phyloP scores from a whole-genome alignment of 2,888 invertebrate genomes.

The Trichopoda pennipes region DNA sequence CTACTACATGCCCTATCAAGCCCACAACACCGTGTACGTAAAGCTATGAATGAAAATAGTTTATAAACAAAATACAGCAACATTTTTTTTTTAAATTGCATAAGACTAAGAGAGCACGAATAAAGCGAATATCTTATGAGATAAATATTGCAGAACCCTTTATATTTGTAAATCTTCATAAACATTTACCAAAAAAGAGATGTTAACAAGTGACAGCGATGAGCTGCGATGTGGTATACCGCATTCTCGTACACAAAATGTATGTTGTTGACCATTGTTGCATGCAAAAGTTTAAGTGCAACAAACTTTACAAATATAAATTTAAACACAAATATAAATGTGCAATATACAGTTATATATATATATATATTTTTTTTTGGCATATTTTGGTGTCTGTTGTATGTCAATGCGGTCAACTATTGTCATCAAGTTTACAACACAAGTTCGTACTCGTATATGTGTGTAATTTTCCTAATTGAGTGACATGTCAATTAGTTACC shows the following conservation, averaged over 20 bases:
- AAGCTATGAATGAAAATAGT: no score
- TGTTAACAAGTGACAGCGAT: slow-evolving; percentile 66
- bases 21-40: no score
- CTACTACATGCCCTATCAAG: no score
- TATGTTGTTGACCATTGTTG: slow-evolving; percentile 52
- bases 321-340: background rate
- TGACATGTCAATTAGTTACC: slow-evolving; percentile 66
- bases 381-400: slow-evolving; percentile 57
- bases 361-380: slow-evolving; percentile 46
- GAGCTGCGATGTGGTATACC: slow-evolving; percentile 68
- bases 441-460: slow-evolving; percentile 33
- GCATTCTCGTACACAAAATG: slow-evolving; percentile 65
- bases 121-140: no score
- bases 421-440: slow-evolving; percentile 66
- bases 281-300: slow-evolving; percentile 28
- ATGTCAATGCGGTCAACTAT: slow-evolving; percentile 64
- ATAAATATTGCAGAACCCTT: background rate
- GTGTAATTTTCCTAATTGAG: slow-evolving; percentile 66
- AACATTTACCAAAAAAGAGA: slow-evolving; percentile 53
- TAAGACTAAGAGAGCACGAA: no score
- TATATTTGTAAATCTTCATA: slow-evolving; percentile 46
- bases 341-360: slow-evolving; percentile 8
- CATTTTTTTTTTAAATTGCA: no score
- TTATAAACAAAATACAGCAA: background rate
- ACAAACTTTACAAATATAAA: slow-evolving; percentile 4